Percentiles rank a stretch among this genome's conserved stretches.
Conservation (phyloP, 2,113 vertebrate genomes). For the Rhea pennata region DNA sequence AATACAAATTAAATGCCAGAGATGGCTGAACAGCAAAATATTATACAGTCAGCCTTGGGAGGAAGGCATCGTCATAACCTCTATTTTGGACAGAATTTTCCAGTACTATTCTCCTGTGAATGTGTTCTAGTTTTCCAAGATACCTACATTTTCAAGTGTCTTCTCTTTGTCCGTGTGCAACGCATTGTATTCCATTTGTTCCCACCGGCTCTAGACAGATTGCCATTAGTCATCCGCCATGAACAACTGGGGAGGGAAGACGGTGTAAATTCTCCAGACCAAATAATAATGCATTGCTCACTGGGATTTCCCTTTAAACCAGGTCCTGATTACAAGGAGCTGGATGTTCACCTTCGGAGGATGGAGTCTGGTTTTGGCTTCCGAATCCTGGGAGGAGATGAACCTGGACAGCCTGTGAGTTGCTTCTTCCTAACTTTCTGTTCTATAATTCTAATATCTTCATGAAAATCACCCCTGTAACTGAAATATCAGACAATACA, state of each 20-base stretch:
- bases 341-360: slow-evolving; percentile 94
- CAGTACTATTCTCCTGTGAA: background rate
- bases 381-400: slow-evolving; percentile 96
- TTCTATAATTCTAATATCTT: background rate
- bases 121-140: background rate
- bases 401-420: slow-evolving; percentile 98
- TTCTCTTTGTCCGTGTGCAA: slow-evolving; percentile 21
- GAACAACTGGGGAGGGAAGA: slow-evolving; percentile 44
- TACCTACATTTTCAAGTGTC: slow-evolving; percentile 22
- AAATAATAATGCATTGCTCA: slow-evolving; percentile 53
- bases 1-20: slow-evolving; percentile 7
- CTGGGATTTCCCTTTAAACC: slow-evolving; percentile 68
- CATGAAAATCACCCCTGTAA: background rate
- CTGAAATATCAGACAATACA: background rate
- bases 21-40: background rate
- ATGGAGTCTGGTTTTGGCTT: slow-evolving; percentile 99
- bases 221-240: slow-evolving; percentile 57
- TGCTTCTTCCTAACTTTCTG: slow-evolving; percentile 1
- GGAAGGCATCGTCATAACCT: background rate
- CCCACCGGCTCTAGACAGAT: slow-evolving; percentile 48
- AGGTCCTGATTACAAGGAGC: slow-evolving; percentile 92
- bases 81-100: slow-evolving; percentile 7
- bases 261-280: background rate
- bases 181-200: slow-evolving; percentile 21
- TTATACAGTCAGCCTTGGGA: slow-evolving; percentile 9